These are phyloP conservation scores for Julus scandinavius DNA, from an alignment of 2,888 invertebrate species.

Conservation along the genomic window DNA sequence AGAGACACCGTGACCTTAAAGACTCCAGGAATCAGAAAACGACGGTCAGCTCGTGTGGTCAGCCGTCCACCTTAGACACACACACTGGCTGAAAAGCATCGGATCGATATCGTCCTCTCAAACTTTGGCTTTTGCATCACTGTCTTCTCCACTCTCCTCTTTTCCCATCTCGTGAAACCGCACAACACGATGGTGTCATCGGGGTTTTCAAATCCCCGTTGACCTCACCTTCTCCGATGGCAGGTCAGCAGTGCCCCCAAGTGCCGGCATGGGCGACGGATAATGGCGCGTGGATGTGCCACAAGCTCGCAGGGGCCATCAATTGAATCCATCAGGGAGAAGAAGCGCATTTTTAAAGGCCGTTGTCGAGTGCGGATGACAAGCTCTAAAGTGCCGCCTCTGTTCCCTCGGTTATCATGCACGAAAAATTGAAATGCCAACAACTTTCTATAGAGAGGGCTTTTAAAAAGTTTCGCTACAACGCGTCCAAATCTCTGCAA, in stretches of 20 bases:
- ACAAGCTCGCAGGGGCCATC: conserved; percentile 17
- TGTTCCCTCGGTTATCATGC: conserved; percentile 13
- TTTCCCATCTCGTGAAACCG: neutral
- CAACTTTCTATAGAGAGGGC: neutral
- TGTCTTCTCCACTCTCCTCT: neutral
- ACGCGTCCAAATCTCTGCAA: neutral
- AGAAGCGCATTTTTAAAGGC: neutral
- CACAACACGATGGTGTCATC: neutral
- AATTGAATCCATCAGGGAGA: conserved; percentile 8
- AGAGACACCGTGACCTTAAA: neutral
- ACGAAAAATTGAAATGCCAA: conserved; percentile 42
- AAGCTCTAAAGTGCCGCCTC: conserved; percentile 27
- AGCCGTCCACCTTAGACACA: neutral
- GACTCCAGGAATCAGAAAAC: neutral
- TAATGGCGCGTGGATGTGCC: neutral
- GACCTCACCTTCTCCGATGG: conserved; percentile 37
- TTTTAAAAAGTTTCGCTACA: neutral
- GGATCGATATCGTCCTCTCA: neutral
- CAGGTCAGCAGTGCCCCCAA: neutral
- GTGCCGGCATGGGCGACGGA: neutral
- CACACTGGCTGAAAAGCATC: neutral
- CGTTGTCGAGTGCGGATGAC: conserved; percentile 10
- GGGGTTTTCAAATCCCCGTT: neutral
- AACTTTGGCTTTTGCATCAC: neutral
- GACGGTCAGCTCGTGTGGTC: neutral